Base-by-base conservation (phyloP, 2,113 vertebrate species). In the Galbula dea region DNA sequence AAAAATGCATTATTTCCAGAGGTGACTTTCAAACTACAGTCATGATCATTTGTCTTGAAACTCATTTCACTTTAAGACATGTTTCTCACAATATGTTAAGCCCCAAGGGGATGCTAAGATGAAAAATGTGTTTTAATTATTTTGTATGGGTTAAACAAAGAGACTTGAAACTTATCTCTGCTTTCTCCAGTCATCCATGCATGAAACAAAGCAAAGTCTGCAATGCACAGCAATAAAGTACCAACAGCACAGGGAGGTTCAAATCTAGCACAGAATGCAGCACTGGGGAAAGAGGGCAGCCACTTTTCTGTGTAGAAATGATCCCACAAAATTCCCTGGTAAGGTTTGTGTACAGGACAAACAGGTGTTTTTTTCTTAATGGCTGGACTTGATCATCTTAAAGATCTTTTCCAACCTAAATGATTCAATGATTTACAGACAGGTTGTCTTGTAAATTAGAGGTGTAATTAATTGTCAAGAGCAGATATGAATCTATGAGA, bases 71-170 rank as follows among this genome's bases (percentile, higher is more conserved):
- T 74, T 94, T 32, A 78, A 43, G 61, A 86, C 3, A 5, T 45
- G 54, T 89, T 95, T 90, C 63, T 94, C 37, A 89, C 57, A 86
- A 59, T 83, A 87, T 67, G 73, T 58, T 87, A 71, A 93, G 71
- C 54, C 84, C 81, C 77, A 51, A 88, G 72, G 92, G 83, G 65
- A 86, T n/a, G 57, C 80, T 88, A 39, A 82, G 54, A 87, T 80
- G 78, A 96, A 96, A 94, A 94, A 96, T 74, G 58, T 68, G 59
- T 45, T 94, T 85, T 94, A 91, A 92, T 94, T 94, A 89, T 89
- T 94, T 89, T 7, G 2, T 69, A 74, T 74, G 51, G 27, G 71
- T 96, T 94, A 92, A 95, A 61, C 74, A 91, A 90, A 93, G 63
- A 54, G 63, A 69, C 63, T 74, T 74, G 52, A 94, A 92, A 80